Evolutionary conservation across 2,888 invertebrate species (phyloP).

Genomic region (Heterodera filipjevi): DNA sequence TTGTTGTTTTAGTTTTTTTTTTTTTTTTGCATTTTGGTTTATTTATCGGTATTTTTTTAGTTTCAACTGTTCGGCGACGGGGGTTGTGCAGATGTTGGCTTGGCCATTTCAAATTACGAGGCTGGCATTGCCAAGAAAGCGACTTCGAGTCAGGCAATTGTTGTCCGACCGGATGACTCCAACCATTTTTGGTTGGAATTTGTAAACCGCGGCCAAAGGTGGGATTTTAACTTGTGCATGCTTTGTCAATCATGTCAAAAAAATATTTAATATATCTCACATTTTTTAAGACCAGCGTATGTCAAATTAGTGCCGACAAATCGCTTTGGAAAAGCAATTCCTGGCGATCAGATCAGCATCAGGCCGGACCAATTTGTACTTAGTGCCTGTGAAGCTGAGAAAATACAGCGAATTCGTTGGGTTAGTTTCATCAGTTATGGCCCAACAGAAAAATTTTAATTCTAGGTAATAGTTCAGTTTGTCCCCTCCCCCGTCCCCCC

Average conservation of each 20-base stretch:
- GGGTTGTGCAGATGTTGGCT: conserved; percentile 5
- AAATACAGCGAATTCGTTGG: neutral
- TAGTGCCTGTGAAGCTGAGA: neutral
- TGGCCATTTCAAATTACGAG: conserved; percentile 2
- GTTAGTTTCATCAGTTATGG: neutral
- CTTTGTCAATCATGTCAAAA: too few relatives aligned
- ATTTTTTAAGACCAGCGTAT: neutral
- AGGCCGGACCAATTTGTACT: conserved; percentile 20
- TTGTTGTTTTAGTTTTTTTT: too few relatives aligned
- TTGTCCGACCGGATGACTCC: conserved; percentile 7
- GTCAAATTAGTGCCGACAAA: conserved; percentile 19
- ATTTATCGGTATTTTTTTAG: neutral
- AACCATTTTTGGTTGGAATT: conserved; percentile 22
- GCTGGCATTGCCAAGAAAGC: conserved; percentile 21
- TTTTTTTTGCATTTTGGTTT: neutral
- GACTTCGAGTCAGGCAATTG: conserved; percentile 16
- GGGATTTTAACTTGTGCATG: neutral
- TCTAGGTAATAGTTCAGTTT: too few relatives aligned
- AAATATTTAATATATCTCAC: neutral
- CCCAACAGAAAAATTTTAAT: too few relatives aligned
- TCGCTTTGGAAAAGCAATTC: conserved; percentile 10
- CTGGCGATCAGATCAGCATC: conserved; percentile 18
- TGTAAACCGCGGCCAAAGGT: conserved; percentile 27
- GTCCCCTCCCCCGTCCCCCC: too few relatives aligned
- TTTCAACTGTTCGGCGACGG: conserved; percentile 22